These are phyloP conservation scores for Bradynema listronoti DNA, from an alignment of 1,140 invertebrate species.

Conservation along the genomic window DNA sequence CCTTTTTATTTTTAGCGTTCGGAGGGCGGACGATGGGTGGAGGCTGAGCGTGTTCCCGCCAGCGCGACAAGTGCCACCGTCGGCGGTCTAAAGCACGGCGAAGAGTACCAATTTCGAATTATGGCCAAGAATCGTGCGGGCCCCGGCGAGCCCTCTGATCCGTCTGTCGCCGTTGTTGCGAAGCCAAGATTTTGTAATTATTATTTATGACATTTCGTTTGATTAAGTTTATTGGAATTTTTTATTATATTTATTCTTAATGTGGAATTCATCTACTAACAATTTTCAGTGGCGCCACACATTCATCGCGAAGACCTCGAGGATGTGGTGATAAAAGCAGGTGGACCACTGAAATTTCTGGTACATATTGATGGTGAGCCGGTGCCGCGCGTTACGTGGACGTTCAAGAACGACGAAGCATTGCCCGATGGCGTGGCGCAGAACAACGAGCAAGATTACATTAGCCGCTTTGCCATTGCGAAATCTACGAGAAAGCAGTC, in stretches of 20 bases:
- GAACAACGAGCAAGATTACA: conserved; percentile 74
- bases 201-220: neutral
- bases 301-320: conserved; percentile 82
- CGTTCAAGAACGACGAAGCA: conserved; percentile 44
- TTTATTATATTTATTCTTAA: conserved; percentile 10
- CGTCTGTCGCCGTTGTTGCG: conserved; percentile 76
- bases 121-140: conserved; percentile 94
- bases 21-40: conserved; percentile 39
- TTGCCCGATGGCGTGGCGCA: conserved; percentile 56
- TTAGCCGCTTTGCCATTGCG: conserved; percentile 79
- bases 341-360: conserved; percentile 75
- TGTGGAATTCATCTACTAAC: no score
- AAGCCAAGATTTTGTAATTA: conserved; percentile 62
- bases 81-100: conserved; percentile 77
- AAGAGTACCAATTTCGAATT: conserved; percentile 81
- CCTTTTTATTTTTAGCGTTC: conserved; percentile 58
- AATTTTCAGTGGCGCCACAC: conserved; percentile 69
- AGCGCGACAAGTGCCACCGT: conserved; percentile 70
- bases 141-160: conserved; percentile 80
- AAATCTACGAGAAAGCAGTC: conserved; percentile 76
- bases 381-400: conserved; percentile 65
- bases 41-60: conserved; percentile 66
- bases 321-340: conserved; percentile 77
- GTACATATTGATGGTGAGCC: conserved; percentile 83
- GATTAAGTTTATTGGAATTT: conserved; percentile 15